Percentiles rank a stretch among this genome's conserved stretches.
Conservation (phyloP, 2,113 vertebrate species). For the Saimiri boliviensis region DNA sequence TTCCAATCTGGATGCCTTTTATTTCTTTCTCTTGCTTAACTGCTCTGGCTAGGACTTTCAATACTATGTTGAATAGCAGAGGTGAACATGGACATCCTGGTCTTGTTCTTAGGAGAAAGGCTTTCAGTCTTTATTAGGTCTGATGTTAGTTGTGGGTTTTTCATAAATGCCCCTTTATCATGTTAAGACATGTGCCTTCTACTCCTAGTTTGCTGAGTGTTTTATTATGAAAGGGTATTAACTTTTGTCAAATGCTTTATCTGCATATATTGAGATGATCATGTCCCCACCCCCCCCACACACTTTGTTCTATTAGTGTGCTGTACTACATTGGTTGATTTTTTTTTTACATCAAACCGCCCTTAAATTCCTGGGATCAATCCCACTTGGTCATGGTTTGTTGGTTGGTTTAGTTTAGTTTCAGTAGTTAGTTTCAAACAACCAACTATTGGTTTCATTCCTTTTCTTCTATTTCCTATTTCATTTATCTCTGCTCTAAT, state of each 20-base stretch:
- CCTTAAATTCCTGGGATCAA: neutral
- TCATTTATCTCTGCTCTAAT: neutral
- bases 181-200: neutral
- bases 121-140: neutral
- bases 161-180: neutral
- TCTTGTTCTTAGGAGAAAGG: slow-evolving; percentile 2
- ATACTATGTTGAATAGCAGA: neutral
- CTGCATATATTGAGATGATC: neutral
- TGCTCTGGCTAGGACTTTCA: slow-evolving; percentile 5
- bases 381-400: neutral
- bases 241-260: slow-evolving; percentile 15
- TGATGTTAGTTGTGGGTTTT: neutral
- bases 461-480: neutral
- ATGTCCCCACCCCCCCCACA: neutral
- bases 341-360: slow-evolving; percentile 16
- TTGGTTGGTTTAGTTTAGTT: neutral
- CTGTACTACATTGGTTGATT: neutral
- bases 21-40: neutral
- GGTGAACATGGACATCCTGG: neutral
- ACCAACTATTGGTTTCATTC: neutral
- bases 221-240: neutral
- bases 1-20: neutral
- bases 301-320: neutral
- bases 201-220: neutral
- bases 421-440: neutral